Conservation (phyloP, 1,140 invertebrate genomes). For the Periplaneta americana region DNA sequence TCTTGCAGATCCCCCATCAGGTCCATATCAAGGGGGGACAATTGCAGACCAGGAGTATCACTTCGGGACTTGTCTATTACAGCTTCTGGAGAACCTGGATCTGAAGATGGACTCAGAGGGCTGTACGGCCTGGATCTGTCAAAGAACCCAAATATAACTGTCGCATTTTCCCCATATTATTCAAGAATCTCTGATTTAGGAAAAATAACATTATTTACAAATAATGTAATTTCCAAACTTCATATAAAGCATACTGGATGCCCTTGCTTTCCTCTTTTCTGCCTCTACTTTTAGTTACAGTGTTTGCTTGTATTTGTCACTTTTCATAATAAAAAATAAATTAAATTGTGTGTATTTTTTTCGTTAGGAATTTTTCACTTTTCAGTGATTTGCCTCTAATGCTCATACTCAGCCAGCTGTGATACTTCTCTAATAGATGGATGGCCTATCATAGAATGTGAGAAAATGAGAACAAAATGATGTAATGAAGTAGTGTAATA, state of each 20-base stretch:
- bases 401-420: too few relatives aligned
- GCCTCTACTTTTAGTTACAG: background rate
- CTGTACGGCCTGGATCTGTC: conserved; percentile 43
- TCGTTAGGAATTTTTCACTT: too few relatives aligned
- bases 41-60: conserved; percentile 34
- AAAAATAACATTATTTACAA: background rate
- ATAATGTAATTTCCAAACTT: background rate
- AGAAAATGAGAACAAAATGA: too few relatives aligned
- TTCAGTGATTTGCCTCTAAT: too few relatives aligned
- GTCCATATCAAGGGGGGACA: conserved; percentile 51
- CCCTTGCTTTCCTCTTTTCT: background rate
- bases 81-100: conserved; percentile 43
- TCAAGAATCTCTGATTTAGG: background rate
- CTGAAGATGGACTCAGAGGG: conserved; percentile 37
- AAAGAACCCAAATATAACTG: background rate
- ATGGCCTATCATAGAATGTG: too few relatives aligned
- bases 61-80: conserved; percentile 37
- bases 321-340: too few relatives aligned
- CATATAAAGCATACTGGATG: background rate
- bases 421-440: too few relatives aligned
- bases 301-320: too few relatives aligned
- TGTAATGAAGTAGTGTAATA: too few relatives aligned
- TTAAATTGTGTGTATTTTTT: too few relatives aligned
- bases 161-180: background rate
- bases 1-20: conserved; percentile 61